Percentiles rank a stretch among this genome's conserved stretches.
These are phyloP conservation scores for Miltochrista miniata DNA, from an alignment of 2,888 invertebrate genomes.

Conservation along the genomic window DNA sequence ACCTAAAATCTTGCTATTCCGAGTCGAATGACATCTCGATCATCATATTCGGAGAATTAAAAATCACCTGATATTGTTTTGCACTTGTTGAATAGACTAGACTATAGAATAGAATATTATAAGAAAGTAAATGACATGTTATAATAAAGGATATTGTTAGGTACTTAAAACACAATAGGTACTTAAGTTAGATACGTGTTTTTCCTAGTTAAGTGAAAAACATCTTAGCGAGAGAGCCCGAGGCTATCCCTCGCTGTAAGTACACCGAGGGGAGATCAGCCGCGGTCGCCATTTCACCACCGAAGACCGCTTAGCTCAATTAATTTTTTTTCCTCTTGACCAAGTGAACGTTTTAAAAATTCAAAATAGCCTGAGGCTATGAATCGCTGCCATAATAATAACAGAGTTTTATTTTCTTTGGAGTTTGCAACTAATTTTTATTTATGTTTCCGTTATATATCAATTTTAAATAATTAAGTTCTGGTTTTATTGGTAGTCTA, in stretches of 20 bases:
- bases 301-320: slow-evolving; percentile 66
- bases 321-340: slow-evolving; percentile 58
- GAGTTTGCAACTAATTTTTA: slow-evolving; percentile 25
- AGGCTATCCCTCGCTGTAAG: slow-evolving; percentile 33
- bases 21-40: too few species aligned
- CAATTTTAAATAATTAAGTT: slow-evolving; percentile 12
- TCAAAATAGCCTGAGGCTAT: slow-evolving; percentile 58
- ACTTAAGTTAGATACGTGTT: slow-evolving; percentile 9
- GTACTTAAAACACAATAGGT: not conserved
- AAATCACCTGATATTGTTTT: too few species aligned
- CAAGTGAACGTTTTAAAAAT: slow-evolving; percentile 55
- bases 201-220: slow-evolving; percentile 32
- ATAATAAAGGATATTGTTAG: not conserved
- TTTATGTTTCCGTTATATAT: slow-evolving; percentile 6
- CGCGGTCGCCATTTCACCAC: slow-evolving; percentile 5
- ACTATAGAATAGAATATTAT: too few species aligned
- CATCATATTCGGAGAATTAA: too few species aligned
- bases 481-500: not conserved
- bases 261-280: not conserved
- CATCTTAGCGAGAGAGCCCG: slow-evolving; percentile 24
- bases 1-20: too few species aligned
- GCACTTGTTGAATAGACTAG: too few species aligned
- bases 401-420: slow-evolving; percentile 39
- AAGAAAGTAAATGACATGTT: too few species aligned
- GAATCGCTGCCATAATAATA: slow-evolving; percentile 46